Evolutionary conservation across 1,140 invertebrate species (phyloP), one percentile per base, ranked within the genome.

Genomic region (Uloborus diversus): DNA sequence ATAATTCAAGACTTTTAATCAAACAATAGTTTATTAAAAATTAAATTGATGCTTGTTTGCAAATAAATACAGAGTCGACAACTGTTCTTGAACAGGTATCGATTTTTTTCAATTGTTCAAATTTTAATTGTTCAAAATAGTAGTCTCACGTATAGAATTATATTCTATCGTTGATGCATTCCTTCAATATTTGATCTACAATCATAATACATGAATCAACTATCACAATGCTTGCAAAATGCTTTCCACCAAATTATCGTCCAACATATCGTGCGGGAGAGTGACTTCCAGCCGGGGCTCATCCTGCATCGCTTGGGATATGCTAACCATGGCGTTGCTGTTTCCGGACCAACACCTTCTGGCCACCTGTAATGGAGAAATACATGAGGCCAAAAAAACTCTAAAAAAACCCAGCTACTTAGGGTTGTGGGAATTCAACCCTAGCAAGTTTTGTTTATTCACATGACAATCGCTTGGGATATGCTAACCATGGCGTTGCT

Each of bases 401-500:
- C 5, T 27, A 9, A 61, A 7, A 9, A 9, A 61, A 4, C 25
- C 5, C 7, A 27, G n/a, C n/a, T 30, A 61, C 30, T 61, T 20
- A 30, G 14, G 30, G 7, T 28, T 17, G 14, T 11, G 13, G 25
- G 53, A 7, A n/a, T 5, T 20, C 23, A 56, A 56, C 53, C 17
- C 17, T 42, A 42, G 17, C 37, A 17, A 42, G n/a, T n/a, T n/a
- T n/a, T n/a, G n/a, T n/a, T n/a, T n/a, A n/a, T n/a, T n/a, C n/a
- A n/a, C n/a, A n/a, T n/a, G n/a, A n/a, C n/a, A 89, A 91, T 90
- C 2, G 89, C 88, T 62, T 86, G 84, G 57, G 84, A 79, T 27
- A 90, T 90, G 1, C 89, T 89, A 59, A 87, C 85, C 61, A 86
- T 81, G 20, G 90, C 90, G 82, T 89, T 87, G 3, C 82, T 75